Percentiles rank a stretch among this genome's conserved stretches.
Conservation (phyloP, 92 coral and sea anemone species). For the Siderastrea radians region DNA sequence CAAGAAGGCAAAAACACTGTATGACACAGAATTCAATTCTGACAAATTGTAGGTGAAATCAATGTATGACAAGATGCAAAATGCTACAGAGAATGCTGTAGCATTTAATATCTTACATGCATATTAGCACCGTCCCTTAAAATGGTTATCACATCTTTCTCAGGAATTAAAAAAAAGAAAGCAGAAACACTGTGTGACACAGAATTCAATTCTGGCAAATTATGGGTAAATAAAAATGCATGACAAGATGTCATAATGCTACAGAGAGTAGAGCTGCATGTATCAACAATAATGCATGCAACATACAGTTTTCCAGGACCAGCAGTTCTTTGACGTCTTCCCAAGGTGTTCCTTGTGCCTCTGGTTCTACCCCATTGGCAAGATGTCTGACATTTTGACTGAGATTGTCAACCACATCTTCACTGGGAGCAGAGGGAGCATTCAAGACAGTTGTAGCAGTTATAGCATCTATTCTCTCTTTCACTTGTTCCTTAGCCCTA, state of each 20-base stretch:
- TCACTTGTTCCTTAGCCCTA: conserved; percentile 91
- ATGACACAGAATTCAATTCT: too few relatives aligned
- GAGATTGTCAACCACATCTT: conserved; percentile 12
- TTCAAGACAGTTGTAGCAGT: conserved; percentile 18
- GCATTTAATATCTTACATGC: too few relatives aligned
- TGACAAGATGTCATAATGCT: not conserved
- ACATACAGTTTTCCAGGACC: conserved; percentile 86
- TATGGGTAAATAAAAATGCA: too few relatives aligned
- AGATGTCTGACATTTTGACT: conserved; percentile 41
- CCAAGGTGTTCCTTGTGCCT: conserved; percentile 63
- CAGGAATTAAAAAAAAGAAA: too few relatives aligned
- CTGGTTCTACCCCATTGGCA: conserved; percentile 47
- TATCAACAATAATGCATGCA: not conserved
- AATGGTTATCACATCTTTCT: too few relatives aligned
- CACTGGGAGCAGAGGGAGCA: conserved; percentile 45
- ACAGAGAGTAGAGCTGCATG: not conserved
- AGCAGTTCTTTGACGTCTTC: conserved; percentile 96
- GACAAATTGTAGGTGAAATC: too few relatives aligned
- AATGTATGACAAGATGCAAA: not conserved
- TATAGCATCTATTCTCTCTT: conserved; percentile 83
- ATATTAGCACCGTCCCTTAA: too few relatives aligned
- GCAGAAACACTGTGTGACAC: too few relatives aligned
- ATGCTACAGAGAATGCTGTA: not conserved
- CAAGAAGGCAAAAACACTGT: too few relatives aligned
- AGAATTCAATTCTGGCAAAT: too few relatives aligned